Evolutionary conservation across 1,140 invertebrate species (phyloP).

Genomic region (Rhynchophorus ferrugineus): DNA sequence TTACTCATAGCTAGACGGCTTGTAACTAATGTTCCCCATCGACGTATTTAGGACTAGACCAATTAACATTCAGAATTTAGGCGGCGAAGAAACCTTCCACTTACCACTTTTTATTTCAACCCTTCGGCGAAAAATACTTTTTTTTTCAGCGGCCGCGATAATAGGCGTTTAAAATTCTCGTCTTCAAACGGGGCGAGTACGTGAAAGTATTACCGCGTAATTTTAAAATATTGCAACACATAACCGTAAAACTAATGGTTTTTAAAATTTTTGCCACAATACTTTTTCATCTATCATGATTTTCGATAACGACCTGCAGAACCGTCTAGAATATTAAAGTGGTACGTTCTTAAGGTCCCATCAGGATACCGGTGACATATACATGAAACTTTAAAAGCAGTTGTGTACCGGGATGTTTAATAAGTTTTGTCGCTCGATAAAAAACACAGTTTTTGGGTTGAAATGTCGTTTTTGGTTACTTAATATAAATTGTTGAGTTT

Average conservation of each 20-base stretch:
- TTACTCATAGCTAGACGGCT: no score
- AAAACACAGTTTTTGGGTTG: background rate
- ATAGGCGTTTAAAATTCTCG: slow-evolving; percentile 11
- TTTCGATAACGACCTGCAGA: slow-evolving; percentile 16
- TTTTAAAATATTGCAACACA: slow-evolving; percentile 21
- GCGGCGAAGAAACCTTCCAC: no score
- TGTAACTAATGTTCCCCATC: no score
- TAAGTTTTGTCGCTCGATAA: background rate
- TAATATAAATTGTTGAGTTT: background rate
- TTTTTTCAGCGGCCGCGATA: background rate
- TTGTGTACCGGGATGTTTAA: background rate
- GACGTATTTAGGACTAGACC: no score
- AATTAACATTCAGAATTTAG: no score
- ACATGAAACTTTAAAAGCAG: background rate
- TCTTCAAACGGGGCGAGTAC: slow-evolving; percentile 3
- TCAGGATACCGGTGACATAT: background rate
- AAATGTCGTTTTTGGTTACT: background rate
- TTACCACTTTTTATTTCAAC: slow-evolving; percentile 4
- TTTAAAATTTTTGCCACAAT: slow-evolving; percentile 22
- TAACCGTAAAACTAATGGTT: slow-evolving; percentile 25
- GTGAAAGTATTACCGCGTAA: slow-evolving; percentile 17
- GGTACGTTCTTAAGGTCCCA: slow-evolving; percentile 4
- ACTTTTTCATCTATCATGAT: slow-evolving; percentile 25
- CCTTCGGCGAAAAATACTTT: background rate
- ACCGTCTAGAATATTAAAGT: slow-evolving; percentile 16